phyloP scores from a whole-genome alignment of 2,797 vertebrate species.

The Acridotheres tristis region DNA sequence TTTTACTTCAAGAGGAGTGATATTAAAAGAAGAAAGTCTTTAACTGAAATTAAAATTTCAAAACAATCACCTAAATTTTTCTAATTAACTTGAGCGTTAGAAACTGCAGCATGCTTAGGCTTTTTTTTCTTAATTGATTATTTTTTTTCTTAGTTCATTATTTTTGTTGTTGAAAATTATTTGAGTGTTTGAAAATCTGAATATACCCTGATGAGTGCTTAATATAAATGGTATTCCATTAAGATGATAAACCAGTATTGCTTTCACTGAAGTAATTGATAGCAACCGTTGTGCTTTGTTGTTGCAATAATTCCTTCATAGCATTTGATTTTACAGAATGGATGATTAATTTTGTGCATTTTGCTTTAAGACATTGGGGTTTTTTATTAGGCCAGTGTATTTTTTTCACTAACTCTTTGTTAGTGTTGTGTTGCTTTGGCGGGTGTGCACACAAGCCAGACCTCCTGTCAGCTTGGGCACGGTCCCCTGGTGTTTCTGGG shows the following conservation, averaged over 20 bases:
- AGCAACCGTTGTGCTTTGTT: not conserved
- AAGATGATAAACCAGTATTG: not conserved
- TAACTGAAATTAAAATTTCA: not conserved
- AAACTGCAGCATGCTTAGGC: not conserved
- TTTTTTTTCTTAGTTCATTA: not conserved
- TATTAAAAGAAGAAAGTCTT: not conserved
- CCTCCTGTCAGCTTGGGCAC: not conserved
- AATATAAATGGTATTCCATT: not conserved
- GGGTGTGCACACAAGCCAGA: not conserved
- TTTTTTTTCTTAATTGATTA: not conserved
- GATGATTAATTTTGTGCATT: not conserved
- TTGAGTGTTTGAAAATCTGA: not conserved
- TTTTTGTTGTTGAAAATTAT: not conserved
- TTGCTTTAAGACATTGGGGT: not conserved
- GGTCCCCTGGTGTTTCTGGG: not conserved
- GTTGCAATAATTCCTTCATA: not conserved
- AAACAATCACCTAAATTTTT: not conserved
- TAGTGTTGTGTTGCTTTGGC: accelerated
- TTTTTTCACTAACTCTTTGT: accelerated
- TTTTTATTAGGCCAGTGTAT: not conserved
- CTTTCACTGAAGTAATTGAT: not conserved
- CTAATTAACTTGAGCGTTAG: not conserved
- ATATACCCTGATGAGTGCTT: not conserved
- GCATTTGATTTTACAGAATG: not conserved
- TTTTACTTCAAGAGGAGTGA: not conserved